Percentiles rank a stretch among this genome's conserved stretches.
Conservation (phyloP, 2,797 vertebrate genomes). For the Glossophaga mutica region DNA sequence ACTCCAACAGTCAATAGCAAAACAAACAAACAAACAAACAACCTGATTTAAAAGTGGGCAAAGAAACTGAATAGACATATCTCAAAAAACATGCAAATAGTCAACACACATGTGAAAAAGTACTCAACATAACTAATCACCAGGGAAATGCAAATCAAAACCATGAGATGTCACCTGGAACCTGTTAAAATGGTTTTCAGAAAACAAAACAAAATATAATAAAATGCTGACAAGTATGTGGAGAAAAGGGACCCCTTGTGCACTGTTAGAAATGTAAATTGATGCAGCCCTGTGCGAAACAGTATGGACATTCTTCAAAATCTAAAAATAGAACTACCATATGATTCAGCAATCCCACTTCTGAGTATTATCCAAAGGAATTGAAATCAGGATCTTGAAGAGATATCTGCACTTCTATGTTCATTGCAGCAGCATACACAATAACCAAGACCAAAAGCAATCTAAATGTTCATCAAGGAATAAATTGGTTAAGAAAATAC, state of each 20-base stretch:
- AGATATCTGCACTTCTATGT: background rate
- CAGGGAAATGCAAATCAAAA: background rate
- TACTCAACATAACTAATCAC: background rate
- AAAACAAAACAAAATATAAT: background rate
- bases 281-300: background rate
- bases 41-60: background rate
- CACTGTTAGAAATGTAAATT: background rate
- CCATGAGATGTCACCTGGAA: background rate
- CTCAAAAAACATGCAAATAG: background rate
- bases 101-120: background rate
- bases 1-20: background rate
- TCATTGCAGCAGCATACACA: background rate
- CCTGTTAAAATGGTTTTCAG: background rate
- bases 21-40: background rate
- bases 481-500: background rate
- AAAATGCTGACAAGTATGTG: background rate
- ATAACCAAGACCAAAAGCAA: background rate
- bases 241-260: background rate
- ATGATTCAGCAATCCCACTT: background rate
- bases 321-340: background rate
- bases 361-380: background rate
- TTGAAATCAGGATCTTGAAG: background rate
- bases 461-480: background rate
- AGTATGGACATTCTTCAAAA: background rate
- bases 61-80: background rate